Evolutionary conservation across 2,888 invertebrate species (phyloP).

Genomic region (Mythimna albipuncta): DNA sequence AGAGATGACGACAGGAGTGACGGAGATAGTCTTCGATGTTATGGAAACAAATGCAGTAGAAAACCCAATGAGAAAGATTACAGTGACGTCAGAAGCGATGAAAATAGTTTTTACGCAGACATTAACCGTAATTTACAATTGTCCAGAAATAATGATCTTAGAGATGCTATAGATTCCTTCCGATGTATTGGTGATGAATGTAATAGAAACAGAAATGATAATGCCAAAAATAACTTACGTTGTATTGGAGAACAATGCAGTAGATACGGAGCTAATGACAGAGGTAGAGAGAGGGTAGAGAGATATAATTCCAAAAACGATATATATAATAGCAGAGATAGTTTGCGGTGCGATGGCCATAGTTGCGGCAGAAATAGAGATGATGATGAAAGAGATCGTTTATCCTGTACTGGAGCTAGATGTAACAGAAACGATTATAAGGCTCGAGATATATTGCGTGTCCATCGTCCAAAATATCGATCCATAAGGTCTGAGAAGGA

Average conservation of each 20-base stretch:
- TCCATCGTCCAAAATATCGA: not conserved
- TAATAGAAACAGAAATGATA: not conserved
- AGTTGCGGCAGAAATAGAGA: constrained; percentile 14
- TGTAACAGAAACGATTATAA: constrained; percentile 8
- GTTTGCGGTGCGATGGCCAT: constrained; percentile 8
- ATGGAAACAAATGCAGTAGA: constrained; percentile 24
- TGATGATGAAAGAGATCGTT: not conserved
- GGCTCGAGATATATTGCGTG: not conserved
- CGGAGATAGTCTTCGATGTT: constrained; percentile 8
- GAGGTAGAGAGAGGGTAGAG: not conserved
- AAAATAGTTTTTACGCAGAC: too few species aligned
- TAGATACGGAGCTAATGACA: not conserved
- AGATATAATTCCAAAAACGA: not conserved
- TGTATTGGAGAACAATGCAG: too few species aligned
- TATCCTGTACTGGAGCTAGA: constrained; percentile 6
- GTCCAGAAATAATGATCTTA: not conserved
- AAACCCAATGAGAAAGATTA: too few species aligned
- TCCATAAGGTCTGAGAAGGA: too few species aligned
- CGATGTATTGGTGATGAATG: not conserved
- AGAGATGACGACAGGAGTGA: not conserved
- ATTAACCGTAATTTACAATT: not conserved
- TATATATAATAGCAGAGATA: not conserved
- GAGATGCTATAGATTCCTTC: not conserved
- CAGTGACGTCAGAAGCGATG: too few species aligned
- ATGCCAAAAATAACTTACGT: not conserved